Conservation (phyloP, 2,797 vertebrate genomes). For the Heliangelus exortis region DNA sequence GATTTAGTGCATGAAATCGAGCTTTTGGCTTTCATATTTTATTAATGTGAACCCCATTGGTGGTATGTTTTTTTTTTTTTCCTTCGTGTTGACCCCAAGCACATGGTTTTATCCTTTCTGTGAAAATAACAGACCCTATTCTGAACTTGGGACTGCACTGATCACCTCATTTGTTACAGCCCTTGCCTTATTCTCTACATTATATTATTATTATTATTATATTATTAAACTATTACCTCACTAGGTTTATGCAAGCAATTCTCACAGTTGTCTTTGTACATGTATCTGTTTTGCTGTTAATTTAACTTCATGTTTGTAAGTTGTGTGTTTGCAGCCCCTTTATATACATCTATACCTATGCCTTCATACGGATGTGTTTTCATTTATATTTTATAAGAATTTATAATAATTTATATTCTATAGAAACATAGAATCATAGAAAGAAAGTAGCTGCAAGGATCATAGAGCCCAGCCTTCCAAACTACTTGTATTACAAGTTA, state of each 20-base stretch:
- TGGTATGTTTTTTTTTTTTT: neutral
- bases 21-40: neutral
- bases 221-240: neutral
- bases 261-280: neutral
- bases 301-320: neutral
- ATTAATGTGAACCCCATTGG: neutral
- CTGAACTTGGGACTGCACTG: neutral
- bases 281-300: neutral
- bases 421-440: neutral
- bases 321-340: neutral
- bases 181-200: neutral
- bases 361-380: neutral
- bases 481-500: neutral
- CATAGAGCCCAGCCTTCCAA: neutral
- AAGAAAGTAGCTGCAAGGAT: neutral
- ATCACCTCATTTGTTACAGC: neutral
- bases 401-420: neutral
- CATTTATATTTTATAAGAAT: neutral
- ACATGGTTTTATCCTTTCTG: fast-evolving
- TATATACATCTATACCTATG: neutral
- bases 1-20: neutral
- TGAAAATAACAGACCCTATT: neutral
- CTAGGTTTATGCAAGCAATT: neutral
- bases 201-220: too few relatives aligned
- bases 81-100: neutral